Conservation (phyloP, 2,113 vertebrate species). For the Python bivittatus region DNA sequence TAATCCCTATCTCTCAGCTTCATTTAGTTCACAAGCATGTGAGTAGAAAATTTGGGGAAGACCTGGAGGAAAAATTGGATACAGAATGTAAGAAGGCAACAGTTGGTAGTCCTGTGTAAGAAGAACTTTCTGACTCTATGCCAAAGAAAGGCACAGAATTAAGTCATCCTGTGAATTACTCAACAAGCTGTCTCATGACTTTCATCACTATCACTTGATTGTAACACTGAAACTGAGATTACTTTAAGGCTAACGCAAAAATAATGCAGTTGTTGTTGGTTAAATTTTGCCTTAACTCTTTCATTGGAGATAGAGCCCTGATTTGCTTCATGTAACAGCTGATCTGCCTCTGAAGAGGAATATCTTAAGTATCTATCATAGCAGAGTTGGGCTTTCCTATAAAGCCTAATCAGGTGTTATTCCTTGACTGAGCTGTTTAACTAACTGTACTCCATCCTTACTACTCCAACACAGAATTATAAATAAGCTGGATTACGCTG, state of each 20-base stretch:
- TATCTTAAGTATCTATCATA: background rate
- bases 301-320: background rate
- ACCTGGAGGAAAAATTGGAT: background rate
- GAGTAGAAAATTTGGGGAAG: background rate
- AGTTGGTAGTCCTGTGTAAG: background rate
- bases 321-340: background rate
- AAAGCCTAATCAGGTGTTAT: background rate
- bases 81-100: background rate
- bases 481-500: background rate
- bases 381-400: background rate
- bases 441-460: background rate
- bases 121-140: background rate
- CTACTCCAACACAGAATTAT: background rate
- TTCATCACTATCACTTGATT: background rate
- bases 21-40: background rate
- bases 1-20: background rate
- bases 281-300: too few relatives aligned
- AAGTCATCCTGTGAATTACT: background rate
- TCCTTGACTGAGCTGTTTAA: background rate
- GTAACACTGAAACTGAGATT: background rate
- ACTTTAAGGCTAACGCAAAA: background rate
- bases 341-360: background rate
- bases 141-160: background rate
- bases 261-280: background rate
- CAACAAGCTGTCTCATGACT: background rate